Evolutionary conservation across 2,113 vertebrate genomes (phyloP).

Genomic region (Euleptes europaea): DNA sequence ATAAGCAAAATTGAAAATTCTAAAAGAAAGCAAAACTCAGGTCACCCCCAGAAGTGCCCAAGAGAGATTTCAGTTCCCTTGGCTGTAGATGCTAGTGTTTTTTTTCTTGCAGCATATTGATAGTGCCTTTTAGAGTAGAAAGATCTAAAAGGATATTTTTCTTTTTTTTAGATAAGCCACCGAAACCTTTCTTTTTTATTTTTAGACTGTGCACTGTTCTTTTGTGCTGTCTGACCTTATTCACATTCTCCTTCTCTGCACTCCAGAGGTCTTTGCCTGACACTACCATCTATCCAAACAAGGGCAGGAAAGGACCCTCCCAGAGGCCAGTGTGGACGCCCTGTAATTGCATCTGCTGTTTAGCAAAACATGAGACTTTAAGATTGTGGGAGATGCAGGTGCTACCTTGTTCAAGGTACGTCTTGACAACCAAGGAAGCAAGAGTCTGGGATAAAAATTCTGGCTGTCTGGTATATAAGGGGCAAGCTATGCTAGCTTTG

Average conservation of each 20-base stretch:
- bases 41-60: not conserved
- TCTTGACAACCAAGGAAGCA: not conserved
- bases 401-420: not conserved
- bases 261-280: not conserved
- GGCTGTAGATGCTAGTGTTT: too few relatives aligned
- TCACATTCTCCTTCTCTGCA: not conserved
- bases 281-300: not conserved
- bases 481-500: not conserved
- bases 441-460: conserved; percentile 3
- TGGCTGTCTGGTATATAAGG: conserved; percentile 4
- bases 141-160: not conserved
- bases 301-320: not conserved
- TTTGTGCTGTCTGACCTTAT: conserved; percentile 20
- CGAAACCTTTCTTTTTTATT: fast-evolving
- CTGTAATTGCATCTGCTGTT: not conserved
- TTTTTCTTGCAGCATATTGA: not conserved
- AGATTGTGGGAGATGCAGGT: not conserved
- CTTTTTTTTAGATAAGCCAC: not conserved
- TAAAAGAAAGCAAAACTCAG: not conserved
- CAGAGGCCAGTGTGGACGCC: not conserved
- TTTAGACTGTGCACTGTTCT: conserved; percentile 4
- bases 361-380: not conserved
- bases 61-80: not conserved
- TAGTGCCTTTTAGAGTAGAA: not conserved
- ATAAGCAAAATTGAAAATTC: not conserved